Evolutionary conservation across 1,140 invertebrate species (phyloP).

Genomic region (Anthonomus grandis): DNA sequence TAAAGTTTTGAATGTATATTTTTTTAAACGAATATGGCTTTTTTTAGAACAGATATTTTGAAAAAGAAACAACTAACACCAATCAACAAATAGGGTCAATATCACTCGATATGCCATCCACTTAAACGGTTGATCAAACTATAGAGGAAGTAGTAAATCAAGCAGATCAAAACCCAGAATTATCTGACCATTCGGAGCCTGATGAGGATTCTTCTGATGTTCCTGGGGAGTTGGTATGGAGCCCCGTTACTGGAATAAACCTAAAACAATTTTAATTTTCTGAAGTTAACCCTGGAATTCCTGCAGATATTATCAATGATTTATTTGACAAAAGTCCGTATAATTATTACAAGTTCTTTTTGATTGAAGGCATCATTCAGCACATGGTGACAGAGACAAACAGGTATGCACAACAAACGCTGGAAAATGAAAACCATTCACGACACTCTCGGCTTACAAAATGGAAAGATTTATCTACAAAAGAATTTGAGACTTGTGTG

Average conservation of each 20-base stretch:
- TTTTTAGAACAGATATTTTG: too few relatives aligned
- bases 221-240: too few relatives aligned
- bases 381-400: not conserved
- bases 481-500: not conserved
- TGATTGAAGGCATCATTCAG: not conserved
- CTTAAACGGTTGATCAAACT: too few relatives aligned
- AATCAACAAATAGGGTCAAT: too few relatives aligned
- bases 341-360: conserved; percentile 1
- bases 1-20: too few relatives aligned
- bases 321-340: not conserved
- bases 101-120: too few relatives aligned
- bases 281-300: not conserved
- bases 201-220: too few relatives aligned
- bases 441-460: not conserved
- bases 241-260: not conserved
- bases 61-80: too few relatives aligned
- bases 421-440: not conserved
- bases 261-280: not conserved
- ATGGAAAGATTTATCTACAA: not conserved
- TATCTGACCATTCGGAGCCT: too few relatives aligned
- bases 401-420: not conserved
- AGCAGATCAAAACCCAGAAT: too few relatives aligned
- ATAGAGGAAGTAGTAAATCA: too few relatives aligned
- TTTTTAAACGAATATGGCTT: too few relatives aligned
- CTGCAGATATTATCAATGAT: not conserved